Evolutionary conservation across 2,888 invertebrate species (phyloP).

Genomic region (Omphaloscelis lunosa): DNA sequence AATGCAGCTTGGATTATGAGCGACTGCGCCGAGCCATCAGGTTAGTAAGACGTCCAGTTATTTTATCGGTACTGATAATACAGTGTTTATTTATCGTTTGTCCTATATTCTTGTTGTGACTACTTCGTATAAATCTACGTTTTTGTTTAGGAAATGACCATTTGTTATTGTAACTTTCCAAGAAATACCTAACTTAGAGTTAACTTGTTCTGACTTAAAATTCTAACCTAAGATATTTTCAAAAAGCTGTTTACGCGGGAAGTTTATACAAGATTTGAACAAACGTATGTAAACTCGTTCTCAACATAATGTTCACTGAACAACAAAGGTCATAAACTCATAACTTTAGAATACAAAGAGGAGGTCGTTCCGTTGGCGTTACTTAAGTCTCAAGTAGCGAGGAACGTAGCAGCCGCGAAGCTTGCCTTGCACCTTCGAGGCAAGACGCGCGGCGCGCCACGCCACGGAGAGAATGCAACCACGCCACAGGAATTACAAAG

Average conservation of each 20-base stretch:
- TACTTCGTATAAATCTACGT: slow-evolving; percentile 56
- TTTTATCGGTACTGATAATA: slow-evolving; percentile 83
- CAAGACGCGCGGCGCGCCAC: slow-evolving; percentile 69
- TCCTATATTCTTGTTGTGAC: slow-evolving; percentile 78
- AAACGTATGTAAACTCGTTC: slow-evolving; percentile 17
- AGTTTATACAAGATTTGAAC: slow-evolving; percentile 16
- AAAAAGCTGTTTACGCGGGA: slow-evolving; percentile 50
- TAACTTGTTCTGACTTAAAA: slow-evolving; percentile 34
- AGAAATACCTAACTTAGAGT: slow-evolving; percentile 24
- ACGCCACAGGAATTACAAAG: slow-evolving; percentile 85
- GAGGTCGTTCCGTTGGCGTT: slow-evolving; percentile 49
- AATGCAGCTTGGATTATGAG: slow-evolving; percentile 90
- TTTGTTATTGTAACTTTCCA: slow-evolving; percentile 45
- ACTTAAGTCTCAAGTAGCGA: slow-evolving; percentile 60
- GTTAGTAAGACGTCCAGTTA: slow-evolving; percentile 85
- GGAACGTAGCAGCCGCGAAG: slow-evolving; percentile 50
- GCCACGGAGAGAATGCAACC: slow-evolving; percentile 85
- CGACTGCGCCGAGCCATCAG: slow-evolving; percentile 89
- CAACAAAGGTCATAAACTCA: slow-evolving; percentile 37
- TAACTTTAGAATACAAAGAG: slow-evolving; percentile 59
- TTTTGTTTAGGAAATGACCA: slow-evolving; percentile 32
- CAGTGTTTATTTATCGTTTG: slow-evolving; percentile 82
- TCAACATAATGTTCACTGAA: slow-evolving; percentile 21
- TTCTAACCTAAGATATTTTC: slow-evolving; percentile 51
- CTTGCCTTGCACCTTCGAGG: slow-evolving; percentile 63